Evolutionary conservation across 2,113 vertebrate species (phyloP).

Genomic region (Mirza zaza): DNA sequence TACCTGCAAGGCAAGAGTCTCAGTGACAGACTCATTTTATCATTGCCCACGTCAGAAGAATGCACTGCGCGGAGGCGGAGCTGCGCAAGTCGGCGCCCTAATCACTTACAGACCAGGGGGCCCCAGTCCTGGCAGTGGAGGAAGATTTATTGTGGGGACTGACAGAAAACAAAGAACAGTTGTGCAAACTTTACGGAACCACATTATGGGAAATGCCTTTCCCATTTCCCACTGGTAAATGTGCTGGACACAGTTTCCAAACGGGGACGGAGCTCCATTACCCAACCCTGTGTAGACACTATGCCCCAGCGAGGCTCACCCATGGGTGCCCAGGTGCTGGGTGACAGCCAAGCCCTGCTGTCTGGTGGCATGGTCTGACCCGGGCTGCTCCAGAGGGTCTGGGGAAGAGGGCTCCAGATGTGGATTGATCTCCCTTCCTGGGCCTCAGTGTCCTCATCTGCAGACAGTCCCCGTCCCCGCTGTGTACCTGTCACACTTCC

Average conservation of each 20-base stretch:
- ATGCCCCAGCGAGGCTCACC: rapidly evolving
- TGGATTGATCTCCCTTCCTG: neutral
- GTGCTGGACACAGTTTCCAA: constrained; percentile 79
- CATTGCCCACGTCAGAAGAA: constrained; percentile 83
- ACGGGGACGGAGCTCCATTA: constrained; percentile 64
- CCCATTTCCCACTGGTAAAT: constrained; percentile 83
- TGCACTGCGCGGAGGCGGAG: constrained; percentile 76
- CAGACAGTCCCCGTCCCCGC: too few relatives aligned
- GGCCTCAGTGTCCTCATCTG: neutral
- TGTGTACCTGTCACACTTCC: neutral
- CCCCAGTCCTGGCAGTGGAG: constrained; percentile 82
- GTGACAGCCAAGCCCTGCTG: neutral
- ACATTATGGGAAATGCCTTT: constrained; percentile 85
- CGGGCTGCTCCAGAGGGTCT: neutral
- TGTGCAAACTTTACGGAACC: constrained; percentile 85
- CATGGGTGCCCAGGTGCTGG: neutral
- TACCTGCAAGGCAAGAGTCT: constrained; percentile 69
- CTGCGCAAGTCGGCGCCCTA: constrained; percentile 78
- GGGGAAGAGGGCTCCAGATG: neutral
- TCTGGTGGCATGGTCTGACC: neutral
- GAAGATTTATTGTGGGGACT: constrained; percentile 86
- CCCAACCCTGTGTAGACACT: neutral
- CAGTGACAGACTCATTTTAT: constrained; percentile 78
- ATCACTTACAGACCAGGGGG: constrained; percentile 86
- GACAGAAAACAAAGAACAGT: constrained; percentile 87